Evolutionary conservation across 2,888 invertebrate genomes (phyloP).

Genomic region (Pachymerium ferrugineum): DNA sequence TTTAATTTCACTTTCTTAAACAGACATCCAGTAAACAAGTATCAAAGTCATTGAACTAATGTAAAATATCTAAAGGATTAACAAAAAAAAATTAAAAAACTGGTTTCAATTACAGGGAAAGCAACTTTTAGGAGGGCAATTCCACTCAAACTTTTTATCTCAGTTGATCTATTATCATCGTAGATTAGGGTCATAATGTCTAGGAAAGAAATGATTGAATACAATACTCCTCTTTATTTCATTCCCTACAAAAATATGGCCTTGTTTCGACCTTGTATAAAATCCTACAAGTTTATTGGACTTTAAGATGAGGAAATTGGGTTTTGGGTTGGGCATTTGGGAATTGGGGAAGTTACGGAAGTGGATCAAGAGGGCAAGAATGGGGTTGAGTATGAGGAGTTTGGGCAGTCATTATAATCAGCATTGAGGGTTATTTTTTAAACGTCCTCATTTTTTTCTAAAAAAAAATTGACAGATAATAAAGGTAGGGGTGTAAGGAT

Average conservation of each 20-base stretch:
- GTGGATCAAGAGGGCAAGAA: background rate
- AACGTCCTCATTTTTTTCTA: background rate
- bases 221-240: too few relatives aligned
- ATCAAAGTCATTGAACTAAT: too few relatives aligned
- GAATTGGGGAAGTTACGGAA: background rate
- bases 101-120: slow-evolving; percentile 3
- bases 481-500: background rate
- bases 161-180: too few relatives aligned
- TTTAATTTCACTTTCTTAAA: too few relatives aligned
- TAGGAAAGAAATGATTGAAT: too few relatives aligned
- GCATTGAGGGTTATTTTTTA: background rate
- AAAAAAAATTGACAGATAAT: background rate
- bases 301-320: background rate
- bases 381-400: background rate
- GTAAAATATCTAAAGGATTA: background rate
- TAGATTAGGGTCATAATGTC: too few relatives aligned
- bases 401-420: too few relatives aligned
- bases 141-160: too few relatives aligned
- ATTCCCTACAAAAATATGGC: too few relatives aligned
- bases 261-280: too few relatives aligned
- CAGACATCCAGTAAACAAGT: too few relatives aligned
- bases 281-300: background rate
- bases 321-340: background rate
- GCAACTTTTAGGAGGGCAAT: slow-evolving; percentile 8
- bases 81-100: background rate